Conservation (phyloP, 1,140 invertebrate species). For the Dolichoris vasculosae region DNA sequence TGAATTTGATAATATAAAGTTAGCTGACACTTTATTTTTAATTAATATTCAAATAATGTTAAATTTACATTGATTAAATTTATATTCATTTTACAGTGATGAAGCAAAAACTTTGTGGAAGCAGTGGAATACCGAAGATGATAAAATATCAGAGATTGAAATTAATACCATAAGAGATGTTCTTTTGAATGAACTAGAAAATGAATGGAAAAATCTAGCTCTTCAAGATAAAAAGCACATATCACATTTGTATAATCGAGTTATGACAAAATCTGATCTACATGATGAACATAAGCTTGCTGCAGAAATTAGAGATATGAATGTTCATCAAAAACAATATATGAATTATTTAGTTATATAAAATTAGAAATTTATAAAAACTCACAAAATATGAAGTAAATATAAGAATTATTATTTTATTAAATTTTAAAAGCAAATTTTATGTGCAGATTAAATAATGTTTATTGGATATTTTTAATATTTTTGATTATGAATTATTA, state of each 20-base stretch:
- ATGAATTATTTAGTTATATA: constrained; percentile 1
- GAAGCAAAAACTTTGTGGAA: constrained; percentile 67
- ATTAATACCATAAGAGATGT: constrained; percentile 55
- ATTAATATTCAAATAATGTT: no score
- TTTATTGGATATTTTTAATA: background rate
- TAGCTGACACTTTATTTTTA: no score
- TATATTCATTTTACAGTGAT: constrained; percentile 58
- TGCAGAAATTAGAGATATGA: constrained; percentile 32
- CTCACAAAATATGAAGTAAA: background rate
- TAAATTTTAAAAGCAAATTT: background rate
- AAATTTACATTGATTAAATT: background rate
- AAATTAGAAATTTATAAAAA: background rate
- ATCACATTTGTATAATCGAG: constrained; percentile 56
- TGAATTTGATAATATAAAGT: no score
- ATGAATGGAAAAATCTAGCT: constrained; percentile 66
- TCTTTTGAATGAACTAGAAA: constrained; percentile 62
- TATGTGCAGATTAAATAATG: background rate
- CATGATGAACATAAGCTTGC: constrained; percentile 56
- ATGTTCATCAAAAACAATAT: constrained; percentile 22
- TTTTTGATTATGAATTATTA: no score
- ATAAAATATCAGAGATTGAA: constrained; percentile 55
- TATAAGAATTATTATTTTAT: background rate
- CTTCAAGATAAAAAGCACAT: constrained; percentile 65
- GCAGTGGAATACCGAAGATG: constrained; percentile 65
- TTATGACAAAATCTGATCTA: constrained; percentile 54